These are phyloP conservation scores for Amblyopsis hoosieri DNA, from an alignment of 2,797 vertebrate species.

Conservation along the genomic window DNA sequence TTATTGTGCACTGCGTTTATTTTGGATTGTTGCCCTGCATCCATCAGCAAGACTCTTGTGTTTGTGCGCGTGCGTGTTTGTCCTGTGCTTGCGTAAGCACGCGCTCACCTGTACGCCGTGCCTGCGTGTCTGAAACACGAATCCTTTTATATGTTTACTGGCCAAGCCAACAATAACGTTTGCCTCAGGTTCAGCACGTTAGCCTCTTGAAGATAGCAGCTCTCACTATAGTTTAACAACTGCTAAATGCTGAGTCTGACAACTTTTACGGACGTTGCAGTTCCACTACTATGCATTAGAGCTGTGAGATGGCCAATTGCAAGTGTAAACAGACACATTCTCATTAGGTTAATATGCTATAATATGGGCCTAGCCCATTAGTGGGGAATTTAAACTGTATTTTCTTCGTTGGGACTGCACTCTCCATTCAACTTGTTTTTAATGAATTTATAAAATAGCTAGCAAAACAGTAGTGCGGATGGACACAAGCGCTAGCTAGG, in stretches of 20 bases:
- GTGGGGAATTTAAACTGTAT: not conserved
- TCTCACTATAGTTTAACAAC: conserved; percentile 6
- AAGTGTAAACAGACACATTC: not conserved
- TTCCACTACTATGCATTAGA: conserved; percentile 8
- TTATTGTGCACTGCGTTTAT: too few species aligned
- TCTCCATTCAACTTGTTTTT: not conserved
- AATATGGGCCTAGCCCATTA: too few species aligned
- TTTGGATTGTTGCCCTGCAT: too few species aligned
- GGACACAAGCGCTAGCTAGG: conserved; percentile 37
- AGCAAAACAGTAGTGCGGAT: conserved; percentile 47
- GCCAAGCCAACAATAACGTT: conserved; percentile 37
- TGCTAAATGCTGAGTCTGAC: not conserved
- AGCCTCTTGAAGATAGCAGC: conserved; percentile 15
- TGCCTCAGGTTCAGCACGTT: conserved; percentile 1
- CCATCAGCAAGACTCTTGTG: too few species aligned
- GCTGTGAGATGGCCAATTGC: not conserved
- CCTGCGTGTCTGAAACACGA: too few species aligned
- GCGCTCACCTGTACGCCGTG: too few species aligned
- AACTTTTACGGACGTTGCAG: conserved; percentile 6
- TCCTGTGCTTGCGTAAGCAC: too few species aligned
- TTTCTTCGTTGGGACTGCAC: not conserved
- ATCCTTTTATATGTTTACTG: not conserved
- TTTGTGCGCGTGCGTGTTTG: too few species aligned
- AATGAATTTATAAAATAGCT: conserved; percentile 10
- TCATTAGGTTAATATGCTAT: not conserved